Percentiles rank a stretch among this genome's conserved stretches.
These are phyloP conservation scores for Nematopogon swammerdamellus DNA, from an alignment of 2,888 invertebrate genomes.

Conservation along the genomic window DNA sequence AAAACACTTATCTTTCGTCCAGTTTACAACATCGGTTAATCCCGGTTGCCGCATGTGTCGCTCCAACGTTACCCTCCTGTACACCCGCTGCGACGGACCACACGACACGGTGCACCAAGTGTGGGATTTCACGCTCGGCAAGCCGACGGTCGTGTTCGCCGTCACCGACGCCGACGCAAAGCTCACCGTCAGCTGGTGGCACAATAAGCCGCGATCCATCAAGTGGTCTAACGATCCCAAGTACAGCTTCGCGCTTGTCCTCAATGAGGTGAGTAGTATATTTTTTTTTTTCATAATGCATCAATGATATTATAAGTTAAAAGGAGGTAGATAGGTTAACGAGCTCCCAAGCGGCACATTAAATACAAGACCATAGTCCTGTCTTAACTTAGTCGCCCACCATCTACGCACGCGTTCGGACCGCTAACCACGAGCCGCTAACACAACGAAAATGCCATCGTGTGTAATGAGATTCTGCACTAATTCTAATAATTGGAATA, in stretches of 20 bases:
- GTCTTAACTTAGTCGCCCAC: too few relatives aligned
- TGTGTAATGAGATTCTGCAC: too few relatives aligned
- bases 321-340: not conserved
- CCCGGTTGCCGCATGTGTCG: conserved; percentile 30
- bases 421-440: too few relatives aligned
- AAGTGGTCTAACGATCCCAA: conserved; percentile 35
- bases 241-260: conserved; percentile 58
- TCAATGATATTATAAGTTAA: too few relatives aligned
- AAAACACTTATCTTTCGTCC: conserved; percentile 13
- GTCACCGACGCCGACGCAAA: conserved; percentile 41
- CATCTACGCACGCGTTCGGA: too few relatives aligned
- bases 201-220: conserved; percentile 27
- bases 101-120: conserved; percentile 63
- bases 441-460: too few relatives aligned
- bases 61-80: conserved; percentile 34
- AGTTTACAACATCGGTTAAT: conserved; percentile 33
- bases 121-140: conserved; percentile 60
- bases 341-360: too few relatives aligned
- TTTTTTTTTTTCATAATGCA: not conserved
- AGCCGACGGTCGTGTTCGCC: conserved; percentile 56
- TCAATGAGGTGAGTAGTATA: conserved; percentile 56
- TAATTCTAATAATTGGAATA: too few relatives aligned
- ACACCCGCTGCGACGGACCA: conserved; percentile 53
- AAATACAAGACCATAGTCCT: too few relatives aligned
- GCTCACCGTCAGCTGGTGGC: conserved; percentile 48